Percentiles rank a stretch among this genome's conserved stretches.
phyloP scores from a whole-genome alignment of 1,140 invertebrate genomes.

The Heliothis subflexa region DNA sequence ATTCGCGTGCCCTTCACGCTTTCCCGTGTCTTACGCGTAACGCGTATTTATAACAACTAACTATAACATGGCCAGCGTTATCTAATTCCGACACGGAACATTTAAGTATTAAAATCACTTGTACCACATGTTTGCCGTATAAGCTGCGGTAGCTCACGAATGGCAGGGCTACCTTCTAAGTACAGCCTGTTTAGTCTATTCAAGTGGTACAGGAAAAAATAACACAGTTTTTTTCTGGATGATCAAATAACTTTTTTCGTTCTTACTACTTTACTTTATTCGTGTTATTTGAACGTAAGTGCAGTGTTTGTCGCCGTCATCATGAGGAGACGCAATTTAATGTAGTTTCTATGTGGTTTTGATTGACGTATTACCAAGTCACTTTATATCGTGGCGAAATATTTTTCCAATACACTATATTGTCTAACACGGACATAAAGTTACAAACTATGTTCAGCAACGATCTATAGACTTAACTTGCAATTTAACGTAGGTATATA shows the following conservation, averaged over 20 bases:
- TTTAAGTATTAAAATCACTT: constrained; percentile 21
- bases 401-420: background rate
- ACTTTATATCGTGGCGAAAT: background rate
- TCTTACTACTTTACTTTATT: background rate
- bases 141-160: background rate
- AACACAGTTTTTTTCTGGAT: constrained; percentile 1
- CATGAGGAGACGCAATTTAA: background rate
- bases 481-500: background rate
- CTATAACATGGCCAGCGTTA: background rate
- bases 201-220: constrained; percentile 23
- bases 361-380: background rate
- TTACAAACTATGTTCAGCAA: too few relatives aligned
- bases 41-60: constrained; percentile 42
- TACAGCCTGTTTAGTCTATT: background rate
- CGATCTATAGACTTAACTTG: background rate
- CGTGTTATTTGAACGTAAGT: background rate
- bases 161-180: constrained; percentile 15
- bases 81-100: constrained; percentile 31
- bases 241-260: background rate
- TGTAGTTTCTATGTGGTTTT: constrained; percentile 21
- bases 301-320: background rate
- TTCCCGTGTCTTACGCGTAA: constrained; percentile 55
- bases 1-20: constrained; percentile 69
- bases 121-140: constrained; percentile 5
- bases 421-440: background rate